A percentile compares a stretch with the other conserved stretches of the same genome.
These are phyloP conservation scores for Uloborus diversus DNA, from an alignment of 1,140 invertebrate species.

Conservation along the genomic window DNA sequence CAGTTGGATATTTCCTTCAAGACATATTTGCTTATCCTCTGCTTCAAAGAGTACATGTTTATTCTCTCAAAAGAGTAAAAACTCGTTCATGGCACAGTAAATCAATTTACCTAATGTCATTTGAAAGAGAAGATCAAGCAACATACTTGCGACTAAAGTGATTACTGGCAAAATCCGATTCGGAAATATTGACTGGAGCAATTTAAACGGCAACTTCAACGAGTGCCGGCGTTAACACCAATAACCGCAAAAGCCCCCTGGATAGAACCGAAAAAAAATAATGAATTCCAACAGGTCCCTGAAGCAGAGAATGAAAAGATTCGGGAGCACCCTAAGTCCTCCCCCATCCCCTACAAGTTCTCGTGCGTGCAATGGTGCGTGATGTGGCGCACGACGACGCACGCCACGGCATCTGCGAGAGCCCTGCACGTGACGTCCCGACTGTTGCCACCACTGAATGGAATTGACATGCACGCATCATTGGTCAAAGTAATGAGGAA, in stretches of 20 bases:
- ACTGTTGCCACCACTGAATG: constrained; percentile 40
- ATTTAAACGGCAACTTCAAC: neutral
- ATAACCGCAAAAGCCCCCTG: neutral
- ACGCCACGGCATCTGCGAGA: constrained; percentile 13
- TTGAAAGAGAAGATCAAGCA: too few relatives aligned
- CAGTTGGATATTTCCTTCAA: too few relatives aligned
- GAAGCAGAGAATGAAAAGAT: neutral
- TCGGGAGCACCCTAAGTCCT: too few relatives aligned
- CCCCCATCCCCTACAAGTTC: neutral
- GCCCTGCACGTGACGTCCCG: constrained; percentile 47
- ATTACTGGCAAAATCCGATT: too few relatives aligned
- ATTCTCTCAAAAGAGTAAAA: too few relatives aligned
- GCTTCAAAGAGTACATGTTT: too few relatives aligned
- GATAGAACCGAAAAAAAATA: neutral
- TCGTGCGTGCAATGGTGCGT: constrained; percentile 36
- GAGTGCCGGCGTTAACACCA: neutral
- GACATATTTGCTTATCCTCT: too few relatives aligned
- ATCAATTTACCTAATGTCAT: too few relatives aligned
- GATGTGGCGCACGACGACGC: constrained; percentile 2
- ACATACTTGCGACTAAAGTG: too few relatives aligned
- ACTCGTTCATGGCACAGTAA: too few relatives aligned
- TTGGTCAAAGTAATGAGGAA: constrained; percentile 56
- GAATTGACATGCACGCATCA: constrained; percentile 55
- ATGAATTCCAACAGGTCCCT: constrained; percentile 33
- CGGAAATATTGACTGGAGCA: too few relatives aligned